These are phyloP conservation scores for Mycalesis mineus DNA, from an alignment of 2,888 invertebrate species.

Conservation along the genomic window DNA sequence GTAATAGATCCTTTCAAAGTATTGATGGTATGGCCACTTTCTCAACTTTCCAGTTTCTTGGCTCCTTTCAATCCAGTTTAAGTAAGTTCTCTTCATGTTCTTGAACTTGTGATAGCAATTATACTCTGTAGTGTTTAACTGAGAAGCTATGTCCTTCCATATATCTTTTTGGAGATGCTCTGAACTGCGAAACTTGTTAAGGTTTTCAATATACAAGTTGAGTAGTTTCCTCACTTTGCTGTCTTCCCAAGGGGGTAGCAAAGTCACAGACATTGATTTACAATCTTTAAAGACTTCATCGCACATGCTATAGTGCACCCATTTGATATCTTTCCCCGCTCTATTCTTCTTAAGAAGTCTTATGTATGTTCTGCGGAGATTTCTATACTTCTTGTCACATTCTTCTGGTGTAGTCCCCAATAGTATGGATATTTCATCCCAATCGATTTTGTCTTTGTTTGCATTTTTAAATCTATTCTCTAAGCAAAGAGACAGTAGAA, in stretches of 20 bases:
- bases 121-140: constrained; percentile 58
- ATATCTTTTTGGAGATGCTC: constrained; percentile 60
- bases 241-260: constrained; percentile 64
- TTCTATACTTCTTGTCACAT: constrained; percentile 61
- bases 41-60: constrained; percentile 52
- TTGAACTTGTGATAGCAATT: constrained; percentile 70
- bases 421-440: constrained; percentile 53
- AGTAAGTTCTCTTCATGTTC: constrained; percentile 64
- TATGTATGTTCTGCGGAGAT: constrained; percentile 59
- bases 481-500: constrained; percentile 54
- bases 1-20: constrained; percentile 65
- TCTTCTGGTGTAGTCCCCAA: constrained; percentile 55
- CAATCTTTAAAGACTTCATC: constrained; percentile 66
- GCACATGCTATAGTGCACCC: constrained; percentile 62
- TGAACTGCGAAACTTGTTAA: constrained; percentile 50
- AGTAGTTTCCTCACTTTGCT: constrained; percentile 55
- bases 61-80: constrained; percentile 55
- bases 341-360: constrained; percentile 63
- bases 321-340: constrained; percentile 62
- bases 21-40: constrained; percentile 64
- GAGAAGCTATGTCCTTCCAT: constrained; percentile 64
- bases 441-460: constrained; percentile 50
- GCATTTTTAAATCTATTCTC: constrained; percentile 46
- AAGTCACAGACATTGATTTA: constrained; percentile 48
- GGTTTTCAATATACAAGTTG: constrained; percentile 59